phyloP scores from a whole-genome alignment of 2,888 invertebrate species.

The Sacculina carcini region DNA sequence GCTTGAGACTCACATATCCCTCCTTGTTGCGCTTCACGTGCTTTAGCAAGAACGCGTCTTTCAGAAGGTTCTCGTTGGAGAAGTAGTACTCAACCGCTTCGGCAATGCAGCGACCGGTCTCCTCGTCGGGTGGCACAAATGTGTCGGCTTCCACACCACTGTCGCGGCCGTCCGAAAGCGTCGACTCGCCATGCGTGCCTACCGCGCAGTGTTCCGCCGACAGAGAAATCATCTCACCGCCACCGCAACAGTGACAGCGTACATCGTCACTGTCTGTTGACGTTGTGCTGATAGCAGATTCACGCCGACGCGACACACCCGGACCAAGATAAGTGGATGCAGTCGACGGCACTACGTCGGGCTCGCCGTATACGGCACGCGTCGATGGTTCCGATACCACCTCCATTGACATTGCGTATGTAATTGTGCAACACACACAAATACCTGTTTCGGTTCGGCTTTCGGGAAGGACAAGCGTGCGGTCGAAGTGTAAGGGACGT shows the following conservation, averaged over 20 bases:
- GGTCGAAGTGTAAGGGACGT: too few species aligned
- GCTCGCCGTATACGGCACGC: too few species aligned
- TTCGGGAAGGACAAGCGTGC: too few species aligned
- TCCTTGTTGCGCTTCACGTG: constrained; percentile 84
- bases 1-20: constrained; percentile 76
- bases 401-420: too few species aligned
- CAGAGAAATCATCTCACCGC: neutral
- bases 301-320: too few species aligned
- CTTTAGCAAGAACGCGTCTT: constrained; percentile 80
- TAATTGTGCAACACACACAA: too few species aligned
- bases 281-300: neutral
- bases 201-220: neutral
- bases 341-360: too few species aligned
- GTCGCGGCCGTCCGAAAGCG: constrained; percentile 8
- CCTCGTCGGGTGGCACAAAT: constrained; percentile 12
- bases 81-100: constrained; percentile 66
- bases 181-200: neutral
- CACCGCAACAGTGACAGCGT: neutral
- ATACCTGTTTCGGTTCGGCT: too few species aligned
- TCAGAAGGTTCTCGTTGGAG: constrained; percentile 76
- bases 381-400: too few species aligned
- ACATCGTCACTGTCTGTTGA: neutral
- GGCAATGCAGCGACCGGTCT: constrained; percentile 9
- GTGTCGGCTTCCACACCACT: constrained; percentile 14
- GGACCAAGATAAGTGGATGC: too few species aligned